phyloP scores from a whole-genome alignment of 2,113 vertebrate species.

The Sylvilagus bachmani region DNA sequence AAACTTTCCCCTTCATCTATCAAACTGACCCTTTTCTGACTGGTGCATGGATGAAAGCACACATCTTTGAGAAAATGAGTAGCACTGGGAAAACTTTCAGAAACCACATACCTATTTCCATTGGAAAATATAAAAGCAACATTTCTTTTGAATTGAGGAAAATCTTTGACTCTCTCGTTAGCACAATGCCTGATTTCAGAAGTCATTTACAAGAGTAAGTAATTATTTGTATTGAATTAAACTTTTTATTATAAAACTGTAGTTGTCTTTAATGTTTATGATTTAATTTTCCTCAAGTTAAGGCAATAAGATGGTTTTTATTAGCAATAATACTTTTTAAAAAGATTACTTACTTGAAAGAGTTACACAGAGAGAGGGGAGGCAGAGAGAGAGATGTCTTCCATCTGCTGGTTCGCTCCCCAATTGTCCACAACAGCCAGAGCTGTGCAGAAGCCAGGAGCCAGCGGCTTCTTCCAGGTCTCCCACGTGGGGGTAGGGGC shows the following conservation, averaged over 20 bases:
- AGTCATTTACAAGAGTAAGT: conserved; percentile 30
- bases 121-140: background rate
- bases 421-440: too few relatives aligned
- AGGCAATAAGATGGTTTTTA: background rate
- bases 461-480: too few relatives aligned
- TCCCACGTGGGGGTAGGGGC: too few relatives aligned
- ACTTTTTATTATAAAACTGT: background rate
- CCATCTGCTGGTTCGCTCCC: too few relatives aligned
- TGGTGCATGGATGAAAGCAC: background rate
- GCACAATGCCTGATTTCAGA: background rate
- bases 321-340: conserved; percentile 1
- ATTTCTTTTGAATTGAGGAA: background rate
- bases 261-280: background rate
- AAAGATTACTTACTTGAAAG: too few relatives aligned
- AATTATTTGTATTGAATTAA: background rate
- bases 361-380: too few relatives aligned
- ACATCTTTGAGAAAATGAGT: background rate
- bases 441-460: too few relatives aligned
- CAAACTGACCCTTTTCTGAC: background rate
- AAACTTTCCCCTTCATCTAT: background rate
- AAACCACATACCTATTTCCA: background rate
- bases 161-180: background rate
- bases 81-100: background rate
- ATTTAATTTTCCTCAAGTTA: conserved; percentile 44
- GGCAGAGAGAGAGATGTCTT: too few relatives aligned